A percentile compares a stretch with the other conserved stretches of the same genome.
These are phyloP conservation scores for Montipora efflorescens DNA, from an alignment of 64 coral and sea anemone genomes.

Conservation along the genomic window DNA sequence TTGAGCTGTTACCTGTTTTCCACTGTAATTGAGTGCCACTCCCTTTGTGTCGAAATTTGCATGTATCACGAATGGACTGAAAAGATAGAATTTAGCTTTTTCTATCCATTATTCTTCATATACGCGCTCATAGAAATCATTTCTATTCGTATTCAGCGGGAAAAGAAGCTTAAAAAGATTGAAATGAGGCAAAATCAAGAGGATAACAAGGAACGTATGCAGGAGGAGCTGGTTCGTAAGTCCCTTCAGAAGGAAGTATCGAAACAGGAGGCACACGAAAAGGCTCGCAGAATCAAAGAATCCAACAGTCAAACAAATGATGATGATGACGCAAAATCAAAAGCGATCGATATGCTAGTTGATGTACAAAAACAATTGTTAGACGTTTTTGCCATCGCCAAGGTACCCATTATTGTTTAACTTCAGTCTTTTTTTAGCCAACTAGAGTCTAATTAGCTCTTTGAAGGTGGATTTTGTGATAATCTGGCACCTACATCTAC, in stretches of 20 bases:
- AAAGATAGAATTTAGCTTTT: too few species aligned
- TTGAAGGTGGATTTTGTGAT: too few species aligned
- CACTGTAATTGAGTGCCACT: too few species aligned
- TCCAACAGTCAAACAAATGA: constrained; percentile 34
- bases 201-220: constrained; percentile 80
- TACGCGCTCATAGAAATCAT: too few species aligned
- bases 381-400: constrained; percentile 56
- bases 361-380: constrained; percentile 80
- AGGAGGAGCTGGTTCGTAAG: constrained; percentile 80
- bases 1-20: too few species aligned
- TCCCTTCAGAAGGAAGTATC: constrained; percentile 66
- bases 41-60: too few species aligned
- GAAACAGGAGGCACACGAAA: constrained; percentile 69
- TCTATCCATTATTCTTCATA: too few species aligned
- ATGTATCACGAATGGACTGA: too few species aligned
- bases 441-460: too few species aligned
- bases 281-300: constrained; percentile 76
- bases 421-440: too few species aligned
- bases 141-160: constrained; percentile 48
- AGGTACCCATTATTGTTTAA: not conserved
- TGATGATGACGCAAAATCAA: constrained; percentile 58
- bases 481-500: too few species aligned
- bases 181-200: constrained; percentile 64
- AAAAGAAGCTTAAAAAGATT: constrained; percentile 83
- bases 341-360: constrained; percentile 81